Evolutionary conservation across 1,140 invertebrate species (phyloP).

Genomic region (Drosophila suzukii): DNA sequence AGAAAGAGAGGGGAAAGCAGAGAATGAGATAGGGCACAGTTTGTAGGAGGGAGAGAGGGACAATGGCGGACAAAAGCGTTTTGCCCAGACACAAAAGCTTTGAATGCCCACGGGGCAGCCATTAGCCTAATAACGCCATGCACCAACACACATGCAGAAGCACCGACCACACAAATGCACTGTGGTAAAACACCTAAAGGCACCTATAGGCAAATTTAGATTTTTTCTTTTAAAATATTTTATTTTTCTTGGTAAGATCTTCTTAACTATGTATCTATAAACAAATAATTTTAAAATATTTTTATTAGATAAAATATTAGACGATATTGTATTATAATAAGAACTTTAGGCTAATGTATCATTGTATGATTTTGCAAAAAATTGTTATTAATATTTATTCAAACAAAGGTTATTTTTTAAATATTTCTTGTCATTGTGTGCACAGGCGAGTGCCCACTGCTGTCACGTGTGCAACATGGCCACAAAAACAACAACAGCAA

Average conservation of each 20-base stretch:
- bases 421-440: conserved; percentile 18
- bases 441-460: conserved; percentile 26
- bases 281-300: no score
- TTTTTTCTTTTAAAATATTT: no score
- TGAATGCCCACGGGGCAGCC: conserved; percentile 77
- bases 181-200: neutral
- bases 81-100: conserved; percentile 76
- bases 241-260: no score
- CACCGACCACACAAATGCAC: conserved; percentile 11
- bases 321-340: no score
- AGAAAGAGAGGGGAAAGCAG: neutral
- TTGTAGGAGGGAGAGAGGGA: conserved; percentile 1
- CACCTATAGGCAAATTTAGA: no score
- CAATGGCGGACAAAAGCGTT: conserved; percentile 64
- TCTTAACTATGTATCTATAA: no score
- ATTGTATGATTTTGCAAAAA: no score
- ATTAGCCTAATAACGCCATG: conserved; percentile 79
- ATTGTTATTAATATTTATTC: no score
- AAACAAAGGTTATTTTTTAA: no score
- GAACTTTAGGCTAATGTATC: no score
- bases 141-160: conserved; percentile 36
- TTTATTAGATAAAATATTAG: no score
- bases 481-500: conserved; percentile 37
- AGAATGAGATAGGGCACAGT: neutral
- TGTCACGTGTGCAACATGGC: conserved; percentile 55